Base-by-base conservation (phyloP, 2,888 invertebrate species). In the Philaethria dido region DNA sequence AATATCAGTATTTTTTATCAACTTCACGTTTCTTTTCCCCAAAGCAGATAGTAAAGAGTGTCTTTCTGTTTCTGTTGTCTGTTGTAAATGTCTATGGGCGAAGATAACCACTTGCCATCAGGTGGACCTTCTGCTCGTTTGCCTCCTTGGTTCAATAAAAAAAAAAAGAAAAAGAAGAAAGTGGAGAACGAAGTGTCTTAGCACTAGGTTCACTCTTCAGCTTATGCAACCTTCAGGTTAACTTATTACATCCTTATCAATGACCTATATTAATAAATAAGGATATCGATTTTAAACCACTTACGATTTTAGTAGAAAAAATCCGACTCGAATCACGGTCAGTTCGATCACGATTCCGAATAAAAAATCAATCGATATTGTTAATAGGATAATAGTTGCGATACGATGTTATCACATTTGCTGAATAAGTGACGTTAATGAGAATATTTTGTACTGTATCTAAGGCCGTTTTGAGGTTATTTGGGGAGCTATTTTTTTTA, bases 281-380 rank as follows among this genome's bases (percentile, higher is more conserved):
- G 52, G 33, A 52, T 52, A 52, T 52, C 33, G 52, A 57, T 57
- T 33, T 60, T 45, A 60, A 60, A 60, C 16, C 45, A 60, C 44
- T 47, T 45, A 20, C 18, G 25, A 13, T 45, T 29, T 36, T 44
- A 45, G 48, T 16, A 33, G 45, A 39, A 63, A 65, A 55, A 63
- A 61, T 47, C 50, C 44, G 66, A 69, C 63, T 62, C 61, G 60
- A 64, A 71, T 69, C 72, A 74, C 73, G 76, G 75, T 77, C 74
- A 74, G 66, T 60, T 29, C 48, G 50, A 72, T 75, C 76, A 77
- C 75, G 77, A 73, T 60, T 54, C 47, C 47, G 50, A 33, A 59
- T 36, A 61, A 61, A 64, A 55, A 67, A 64, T 36, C 42, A 63
- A 70, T 70, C 61, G 42, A 64, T 66, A 70, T 66, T 48, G 42